Percentiles rank a stretch among this genome's conserved stretches.
These are phyloP conservation scores for Acleris holmiana DNA, from an alignment of 2,888 invertebrate species.

Conservation along the genomic window DNA sequence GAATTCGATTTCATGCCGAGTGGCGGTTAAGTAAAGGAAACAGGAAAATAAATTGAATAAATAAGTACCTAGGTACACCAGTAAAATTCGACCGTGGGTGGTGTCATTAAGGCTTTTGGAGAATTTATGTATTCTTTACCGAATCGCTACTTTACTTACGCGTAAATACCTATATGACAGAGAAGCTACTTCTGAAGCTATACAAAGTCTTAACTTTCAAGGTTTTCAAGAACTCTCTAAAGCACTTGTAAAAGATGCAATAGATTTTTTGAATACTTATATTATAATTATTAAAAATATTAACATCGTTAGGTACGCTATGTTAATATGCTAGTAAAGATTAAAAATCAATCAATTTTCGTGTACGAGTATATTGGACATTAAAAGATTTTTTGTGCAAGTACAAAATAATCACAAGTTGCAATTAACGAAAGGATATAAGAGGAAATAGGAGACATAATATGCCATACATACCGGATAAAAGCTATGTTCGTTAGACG, in stretches of 20 bases:
- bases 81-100: background rate
- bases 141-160: too few relatives aligned
- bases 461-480: background rate
- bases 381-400: too few relatives aligned
- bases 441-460: background rate
- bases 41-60: constrained; percentile 16
- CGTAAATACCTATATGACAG: too few relatives aligned
- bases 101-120: background rate
- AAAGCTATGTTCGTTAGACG: constrained; percentile 47
- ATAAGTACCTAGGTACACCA: too few relatives aligned
- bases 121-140: background rate
- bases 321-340: background rate
- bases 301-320: background rate
- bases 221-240: too few relatives aligned
- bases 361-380: background rate
- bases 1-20: constrained; percentile 13
- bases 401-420: too few relatives aligned
- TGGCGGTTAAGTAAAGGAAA: constrained; percentile 17
- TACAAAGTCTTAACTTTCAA: too few relatives aligned
- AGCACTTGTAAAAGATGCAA: too few relatives aligned
- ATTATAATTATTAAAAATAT: background rate
- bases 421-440: background rate
- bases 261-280: too few relatives aligned
- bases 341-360: too few relatives aligned
- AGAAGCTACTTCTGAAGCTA: too few relatives aligned